Percentiles rank a stretch among this genome's conserved stretches.
phyloP scores from a whole-genome alignment of 2,888 invertebrate genomes.

The Erebia epiphron region DNA sequence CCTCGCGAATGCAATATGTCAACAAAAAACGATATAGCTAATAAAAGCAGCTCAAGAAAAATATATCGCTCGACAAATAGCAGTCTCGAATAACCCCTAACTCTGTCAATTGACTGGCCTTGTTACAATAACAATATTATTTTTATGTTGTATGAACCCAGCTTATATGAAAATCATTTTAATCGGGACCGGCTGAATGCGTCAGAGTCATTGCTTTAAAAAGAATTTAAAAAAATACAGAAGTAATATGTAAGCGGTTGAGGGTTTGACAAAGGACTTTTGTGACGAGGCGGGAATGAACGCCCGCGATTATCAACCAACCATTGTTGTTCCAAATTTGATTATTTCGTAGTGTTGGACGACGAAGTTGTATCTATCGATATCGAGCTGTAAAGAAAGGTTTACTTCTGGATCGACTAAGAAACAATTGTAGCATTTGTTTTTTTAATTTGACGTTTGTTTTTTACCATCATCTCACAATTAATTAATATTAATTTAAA shows the following conservation, averaged over 20 bases:
- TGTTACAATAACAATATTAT: conserved; percentile 67
- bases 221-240: conserved; percentile 44
- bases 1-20: conserved; percentile 57
- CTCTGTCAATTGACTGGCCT: conserved; percentile 50
- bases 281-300: conserved; percentile 59
- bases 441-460: not conserved
- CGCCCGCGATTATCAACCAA: conserved; percentile 73
- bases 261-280: conserved; percentile 68
- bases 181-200: conserved; percentile 58
- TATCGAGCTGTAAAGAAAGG: not conserved
- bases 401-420: too few species aligned
- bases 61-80: conserved; percentile 62
- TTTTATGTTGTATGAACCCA: conserved; percentile 73
- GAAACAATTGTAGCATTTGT: not conserved
- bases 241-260: conserved; percentile 53
- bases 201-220: conserved; percentile 36
- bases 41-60: conserved; percentile 55
- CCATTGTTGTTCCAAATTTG: conserved; percentile 75
- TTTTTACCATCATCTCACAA: too few species aligned
- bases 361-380: conserved; percentile 43
- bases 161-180: conserved; percentile 55
- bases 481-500: too few species aligned
- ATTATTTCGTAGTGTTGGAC: conserved; percentile 66
- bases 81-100: conserved; percentile 46
- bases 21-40: conserved; percentile 63